Conservation (phyloP, 2,888 invertebrate genomes). For the Himalopsyche anomala region DNA sequence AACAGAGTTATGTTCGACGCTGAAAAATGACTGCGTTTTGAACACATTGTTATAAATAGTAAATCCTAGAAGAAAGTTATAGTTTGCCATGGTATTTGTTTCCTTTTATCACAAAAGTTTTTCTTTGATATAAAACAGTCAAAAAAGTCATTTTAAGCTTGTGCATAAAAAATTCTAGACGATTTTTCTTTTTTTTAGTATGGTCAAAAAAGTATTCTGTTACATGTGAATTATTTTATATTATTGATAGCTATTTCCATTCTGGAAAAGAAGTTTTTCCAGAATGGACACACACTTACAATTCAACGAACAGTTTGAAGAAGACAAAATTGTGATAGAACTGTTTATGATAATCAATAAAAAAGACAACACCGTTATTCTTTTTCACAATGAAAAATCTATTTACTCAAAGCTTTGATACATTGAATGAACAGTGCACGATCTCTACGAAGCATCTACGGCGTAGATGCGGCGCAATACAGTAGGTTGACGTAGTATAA, state of each 20-base stretch:
- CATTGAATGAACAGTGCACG: background rate
- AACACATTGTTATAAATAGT: constrained; percentile 20
- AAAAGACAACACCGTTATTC: too few species aligned
- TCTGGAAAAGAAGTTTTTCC: too few species aligned
- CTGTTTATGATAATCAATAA: background rate
- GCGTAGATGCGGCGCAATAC: background rate
- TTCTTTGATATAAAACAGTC: too few species aligned
- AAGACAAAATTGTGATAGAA: background rate
- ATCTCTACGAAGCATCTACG: background rate
- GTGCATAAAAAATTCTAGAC: too few species aligned
- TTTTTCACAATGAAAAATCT: background rate
- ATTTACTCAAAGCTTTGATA: background rate
- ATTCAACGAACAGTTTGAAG: background rate
- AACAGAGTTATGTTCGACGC: constrained; percentile 20
- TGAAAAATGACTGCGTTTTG: background rate
- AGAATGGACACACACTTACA: too few species aligned
- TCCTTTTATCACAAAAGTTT: too few species aligned
- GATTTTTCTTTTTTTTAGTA: too few species aligned
- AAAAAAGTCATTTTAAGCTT: too few species aligned
- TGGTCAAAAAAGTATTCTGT: too few species aligned
- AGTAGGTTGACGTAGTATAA: constrained; percentile 50
- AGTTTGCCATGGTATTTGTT: too few species aligned
- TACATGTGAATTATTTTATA: background rate
- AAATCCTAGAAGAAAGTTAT: background rate
- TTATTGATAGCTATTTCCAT: background rate